Evolutionary conservation across 2,113 vertebrate species (phyloP), one percentile per base, ranked within the genome.

Genomic region (Hippoglossus stenolepis): DNA sequence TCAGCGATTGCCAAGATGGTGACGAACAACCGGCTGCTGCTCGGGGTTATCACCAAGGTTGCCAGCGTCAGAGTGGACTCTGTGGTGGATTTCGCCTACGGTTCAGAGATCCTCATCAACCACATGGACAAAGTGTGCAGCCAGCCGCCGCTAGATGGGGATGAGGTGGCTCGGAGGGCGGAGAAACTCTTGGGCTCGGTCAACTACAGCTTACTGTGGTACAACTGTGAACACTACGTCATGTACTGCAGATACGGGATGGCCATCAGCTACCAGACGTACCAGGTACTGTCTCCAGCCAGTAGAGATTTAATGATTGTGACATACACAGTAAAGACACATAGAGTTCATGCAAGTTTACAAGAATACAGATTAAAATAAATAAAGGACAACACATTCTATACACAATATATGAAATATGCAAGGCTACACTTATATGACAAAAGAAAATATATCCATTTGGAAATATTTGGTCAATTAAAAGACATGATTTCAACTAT

Each of bases 191-290:
- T 97, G 89, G 98, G 97, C 3, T 59, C 93, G 0, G 93, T 96
- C 11, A 86, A 92, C 24, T 99, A 99, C 92, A 98, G 97, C 85
- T 89, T 99, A 0, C 94, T 99, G 66, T 99, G 98, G 98, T 96
- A 98, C 94, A 99, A 99, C 94, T 99, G 98, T 72, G 97, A 99
- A 85, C 98, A 99, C 92, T 99, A 96, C 21, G 97, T 98, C 85
- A 99, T 97, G 89, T 94, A 97, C 94, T 99, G 97, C 94, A 94
- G 98, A 79, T 99, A 97, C 0, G 97, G 96, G 13, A 90, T 94
- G 38, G 77, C 93, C 0, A 90, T 97, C 85, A 99, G 97, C 93
- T 96, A 96, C 86, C 98, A 99, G 95, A 96, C 97, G 0, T 96
- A 96, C 87, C 95, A 97, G 97, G 97, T 99, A 86, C n/a, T 3